A percentile compares a stretch with the other conserved stretches of the same genome.
Evolutionary conservation across 2,797 vertebrate species (phyloP).

Genomic region (Anableps anableps): DNA sequence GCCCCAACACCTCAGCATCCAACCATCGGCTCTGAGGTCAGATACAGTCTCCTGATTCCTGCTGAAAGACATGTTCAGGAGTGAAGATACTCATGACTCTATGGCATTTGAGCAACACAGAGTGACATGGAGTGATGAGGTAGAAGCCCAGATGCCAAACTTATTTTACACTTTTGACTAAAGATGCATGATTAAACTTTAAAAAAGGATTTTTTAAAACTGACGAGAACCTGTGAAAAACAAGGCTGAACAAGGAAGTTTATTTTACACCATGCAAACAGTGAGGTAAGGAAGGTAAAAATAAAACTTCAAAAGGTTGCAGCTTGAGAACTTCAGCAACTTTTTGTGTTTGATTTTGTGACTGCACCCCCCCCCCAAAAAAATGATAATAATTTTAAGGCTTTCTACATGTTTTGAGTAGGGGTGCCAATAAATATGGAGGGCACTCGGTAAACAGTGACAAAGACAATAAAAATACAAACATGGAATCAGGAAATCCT

Average conservation of each 20-base stretch:
- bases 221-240: neutral
- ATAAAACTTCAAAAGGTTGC: neutral
- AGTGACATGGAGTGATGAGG: too few species aligned
- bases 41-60: neutral
- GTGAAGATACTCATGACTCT: neutral
- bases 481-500: neutral
- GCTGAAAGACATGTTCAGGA: neutral
- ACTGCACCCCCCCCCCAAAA: too few species aligned
- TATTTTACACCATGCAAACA: neutral
- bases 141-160: too few species aligned
- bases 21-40: neutral
- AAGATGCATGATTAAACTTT: too few species aligned
- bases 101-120: too few species aligned
- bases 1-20: neutral
- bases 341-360: neutral
- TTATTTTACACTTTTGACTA: too few species aligned
- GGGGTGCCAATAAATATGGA: neutral
- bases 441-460: neutral
- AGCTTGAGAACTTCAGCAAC: neutral
- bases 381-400: too few species aligned
- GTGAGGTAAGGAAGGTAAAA: neutral
- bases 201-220: neutral
- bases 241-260: neutral
- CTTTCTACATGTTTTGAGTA: neutral
- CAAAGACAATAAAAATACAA: neutral